Percentiles rank a stretch among this genome's conserved stretches.
phyloP scores from a whole-genome alignment of 2,113 vertebrate species.

The Triplophysa tibetana region DNA sequence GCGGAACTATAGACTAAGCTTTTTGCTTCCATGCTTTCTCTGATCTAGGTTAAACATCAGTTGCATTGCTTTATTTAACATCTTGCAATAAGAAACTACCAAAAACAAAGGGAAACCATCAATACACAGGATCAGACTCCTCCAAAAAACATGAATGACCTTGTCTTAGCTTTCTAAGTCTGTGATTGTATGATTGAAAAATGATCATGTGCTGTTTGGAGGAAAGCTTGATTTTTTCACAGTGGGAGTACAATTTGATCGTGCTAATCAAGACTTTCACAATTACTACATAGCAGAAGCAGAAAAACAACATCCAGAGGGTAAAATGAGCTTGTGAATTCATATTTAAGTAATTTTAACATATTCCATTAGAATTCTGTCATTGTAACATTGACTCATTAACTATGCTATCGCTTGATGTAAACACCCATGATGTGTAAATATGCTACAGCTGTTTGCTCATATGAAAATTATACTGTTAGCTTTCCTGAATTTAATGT shows the following conservation, averaged over 20 bases:
- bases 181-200: conserved; percentile 14
- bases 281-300: not conserved
- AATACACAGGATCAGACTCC: not conserved
- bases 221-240: conserved; percentile 18
- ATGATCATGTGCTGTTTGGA: not conserved
- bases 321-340: not conserved
- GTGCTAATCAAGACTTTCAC: conserved; percentile 10
- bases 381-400: not conserved
- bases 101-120: too few relatives aligned
- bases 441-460: too few relatives aligned
- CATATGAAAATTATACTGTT: too few relatives aligned
- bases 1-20: not conserved
- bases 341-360: not conserved
- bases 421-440: not conserved
- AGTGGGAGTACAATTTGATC: not conserved
- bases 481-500: not conserved
- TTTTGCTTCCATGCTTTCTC: not conserved
- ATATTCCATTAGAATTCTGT: not conserved
- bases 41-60: not conserved
- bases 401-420: not conserved
- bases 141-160: conserved; percentile 1
- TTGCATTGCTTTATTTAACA: not conserved
- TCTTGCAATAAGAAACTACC: too few relatives aligned
- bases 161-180: conserved; percentile 1
- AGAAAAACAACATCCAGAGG: not conserved